Evolutionary conservation across 2,113 vertebrate species (phyloP).

Genomic region (Lepisosteus oculatus): DNA sequence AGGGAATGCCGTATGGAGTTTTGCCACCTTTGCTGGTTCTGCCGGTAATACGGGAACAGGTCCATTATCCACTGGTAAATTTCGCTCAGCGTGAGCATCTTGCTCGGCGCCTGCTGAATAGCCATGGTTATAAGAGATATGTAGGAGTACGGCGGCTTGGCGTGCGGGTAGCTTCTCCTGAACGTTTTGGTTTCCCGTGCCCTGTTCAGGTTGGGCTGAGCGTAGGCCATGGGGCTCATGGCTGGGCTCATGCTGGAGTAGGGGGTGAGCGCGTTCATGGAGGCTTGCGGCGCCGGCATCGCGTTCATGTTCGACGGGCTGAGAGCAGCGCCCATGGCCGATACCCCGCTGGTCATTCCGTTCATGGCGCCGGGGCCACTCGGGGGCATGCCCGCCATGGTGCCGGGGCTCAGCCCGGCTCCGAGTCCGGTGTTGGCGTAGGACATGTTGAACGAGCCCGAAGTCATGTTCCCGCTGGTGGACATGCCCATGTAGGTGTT

Average conservation of each 20-base stretch:
- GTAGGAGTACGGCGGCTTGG: slow-evolving; percentile 96
- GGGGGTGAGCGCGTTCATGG: slow-evolving; percentile 81
- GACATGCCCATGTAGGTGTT: slow-evolving; percentile 92
- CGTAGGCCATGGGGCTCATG: slow-evolving; percentile 88
- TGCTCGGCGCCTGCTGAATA: slow-evolving; percentile 93
- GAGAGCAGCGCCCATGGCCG: slow-evolving; percentile 81
- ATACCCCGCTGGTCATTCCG: slow-evolving; percentile 72
- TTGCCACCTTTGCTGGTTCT: slow-evolving; percentile 98
- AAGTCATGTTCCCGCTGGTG: slow-evolving; percentile 81
- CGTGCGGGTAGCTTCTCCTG: slow-evolving; percentile 91
- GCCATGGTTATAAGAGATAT: slow-evolving; percentile 99
- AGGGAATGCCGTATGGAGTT: slow-evolving; percentile 97
- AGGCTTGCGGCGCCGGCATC: slow-evolving; percentile 79
- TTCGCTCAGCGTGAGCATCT: slow-evolving; percentile 96
- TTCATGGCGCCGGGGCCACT: slow-evolving; percentile 74
- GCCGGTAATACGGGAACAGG: slow-evolving; percentile 92
- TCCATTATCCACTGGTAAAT: slow-evolving; percentile 99
- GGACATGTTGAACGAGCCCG: slow-evolving; percentile 94
- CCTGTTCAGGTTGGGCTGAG: slow-evolving; percentile 75
- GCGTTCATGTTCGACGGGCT: slow-evolving; percentile 81
- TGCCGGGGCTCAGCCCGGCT: slow-evolving; percentile 75
- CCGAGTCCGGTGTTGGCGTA: slow-evolving; percentile 84
- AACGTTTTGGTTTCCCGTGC: slow-evolving; percentile 83
- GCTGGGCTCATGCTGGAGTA: slow-evolving; percentile 86
- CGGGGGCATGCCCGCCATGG: slow-evolving; percentile 73